These are phyloP conservation scores for Ectemnius lituratus DNA, from an alignment of 2,888 invertebrate species.

Conservation along the genomic window DNA sequence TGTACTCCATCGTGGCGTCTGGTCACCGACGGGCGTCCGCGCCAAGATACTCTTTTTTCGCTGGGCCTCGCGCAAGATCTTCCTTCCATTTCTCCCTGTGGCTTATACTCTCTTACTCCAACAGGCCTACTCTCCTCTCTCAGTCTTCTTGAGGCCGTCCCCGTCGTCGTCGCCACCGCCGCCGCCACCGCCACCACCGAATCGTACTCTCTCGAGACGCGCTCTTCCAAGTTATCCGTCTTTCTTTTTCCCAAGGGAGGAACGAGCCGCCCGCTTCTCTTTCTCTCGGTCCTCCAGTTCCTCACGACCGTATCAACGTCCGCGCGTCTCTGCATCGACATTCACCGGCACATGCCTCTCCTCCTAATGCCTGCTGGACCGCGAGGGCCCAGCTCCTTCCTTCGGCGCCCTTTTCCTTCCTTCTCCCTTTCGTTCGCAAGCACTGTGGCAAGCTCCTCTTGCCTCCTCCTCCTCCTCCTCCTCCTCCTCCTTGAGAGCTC, in stretches of 20 bases:
- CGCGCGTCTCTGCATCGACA: slow-evolving; percentile 59
- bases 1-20: slow-evolving; percentile 45
- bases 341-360: slow-evolving; percentile 55
- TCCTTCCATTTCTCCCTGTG: slow-evolving; percentile 27
- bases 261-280: neutral
- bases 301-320: slow-evolving; percentile 54
- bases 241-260: neutral
- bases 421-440: slow-evolving; percentile 16
- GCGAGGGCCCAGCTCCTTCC: slow-evolving; percentile 25
- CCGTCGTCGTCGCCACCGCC: no score
- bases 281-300: slow-evolving; percentile 22
- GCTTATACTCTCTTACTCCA: slow-evolving; percentile 8
- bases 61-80: slow-evolving; percentile 47
- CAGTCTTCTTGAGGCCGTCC: slow-evolving; percentile 27
- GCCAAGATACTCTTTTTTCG: slow-evolving; percentile 55
- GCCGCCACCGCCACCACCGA: slow-evolving; percentile 9
- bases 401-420: slow-evolving; percentile 17
- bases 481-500: neutral
- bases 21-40: slow-evolving; percentile 48
- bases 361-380: slow-evolving; percentile 40
- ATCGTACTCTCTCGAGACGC: slow-evolving; percentile 22
- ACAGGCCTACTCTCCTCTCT: slow-evolving; percentile 25
- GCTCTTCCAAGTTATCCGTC: neutral
- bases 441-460: neutral
- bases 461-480: slow-evolving; percentile 4